phyloP scores from a whole-genome alignment of 2,113 vertebrate species.

The Epinephelus moara region DNA sequence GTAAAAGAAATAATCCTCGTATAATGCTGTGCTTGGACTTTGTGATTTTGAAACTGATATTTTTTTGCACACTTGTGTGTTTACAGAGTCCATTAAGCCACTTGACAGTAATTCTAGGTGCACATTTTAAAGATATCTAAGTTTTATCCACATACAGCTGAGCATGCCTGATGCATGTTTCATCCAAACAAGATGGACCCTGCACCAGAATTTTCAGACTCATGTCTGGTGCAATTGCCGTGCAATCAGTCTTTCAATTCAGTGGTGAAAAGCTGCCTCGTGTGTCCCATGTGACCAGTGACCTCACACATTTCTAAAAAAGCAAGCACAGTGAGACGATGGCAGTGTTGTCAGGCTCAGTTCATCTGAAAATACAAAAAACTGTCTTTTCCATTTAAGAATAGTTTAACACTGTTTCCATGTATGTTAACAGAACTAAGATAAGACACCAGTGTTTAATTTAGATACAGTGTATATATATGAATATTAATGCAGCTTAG shows the following conservation, averaged over 20 bases:
- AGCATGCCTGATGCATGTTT: slow-evolving; percentile 38
- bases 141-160: neutral
- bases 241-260: slow-evolving; percentile 68
- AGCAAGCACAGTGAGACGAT: slow-evolving; percentile 24
- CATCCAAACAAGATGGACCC: slow-evolving; percentile 23
- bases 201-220: slow-evolving; percentile 26
- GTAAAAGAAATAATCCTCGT: neutral
- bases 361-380: neutral
- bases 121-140: neutral
- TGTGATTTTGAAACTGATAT: no score
- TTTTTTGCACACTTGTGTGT: neutral
- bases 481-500: neutral
- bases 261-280: slow-evolving; percentile 20
- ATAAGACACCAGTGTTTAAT: neutral
- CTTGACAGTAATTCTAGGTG: neutral
- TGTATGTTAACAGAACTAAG: neutral
- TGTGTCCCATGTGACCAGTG: slow-evolving; percentile 46
- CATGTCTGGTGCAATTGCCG: slow-evolving; percentile 50
- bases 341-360: slow-evolving; percentile 25
- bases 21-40: no score
- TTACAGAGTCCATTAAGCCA: neutral
- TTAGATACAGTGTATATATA: neutral
- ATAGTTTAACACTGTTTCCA: neutral
- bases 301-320: slow-evolving; percentile 3
- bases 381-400: neutral